A percentile compares a stretch with the other conserved stretches of the same genome.
Evolutionary conservation across 92 coral and sea anemone species (phyloP).

Genomic region (Virgularia gustaviana): DNA sequence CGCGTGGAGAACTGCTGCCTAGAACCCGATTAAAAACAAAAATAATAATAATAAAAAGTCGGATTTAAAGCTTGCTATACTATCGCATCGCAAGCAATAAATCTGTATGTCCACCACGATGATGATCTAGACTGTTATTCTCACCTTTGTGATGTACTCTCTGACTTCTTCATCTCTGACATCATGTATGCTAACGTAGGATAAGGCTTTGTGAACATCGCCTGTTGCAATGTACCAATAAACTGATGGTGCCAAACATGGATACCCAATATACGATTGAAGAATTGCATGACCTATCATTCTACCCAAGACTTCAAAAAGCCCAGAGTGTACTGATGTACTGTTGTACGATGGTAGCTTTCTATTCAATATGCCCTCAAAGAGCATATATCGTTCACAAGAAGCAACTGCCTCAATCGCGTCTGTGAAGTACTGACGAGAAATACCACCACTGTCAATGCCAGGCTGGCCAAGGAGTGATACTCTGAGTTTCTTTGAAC

Average conservation of each 20-base stretch:
- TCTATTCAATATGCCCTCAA: constrained; percentile 28
- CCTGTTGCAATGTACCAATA: constrained; percentile 50
- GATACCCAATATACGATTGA: constrained; percentile 6
- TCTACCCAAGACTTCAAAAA: constrained; percentile 33
- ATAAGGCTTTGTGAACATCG: constrained; percentile 36
- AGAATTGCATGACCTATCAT: constrained; percentile 35
- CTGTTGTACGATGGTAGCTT: constrained; percentile 38
- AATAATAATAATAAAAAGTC: too few species aligned
- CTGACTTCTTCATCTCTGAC: constrained; percentile 36
- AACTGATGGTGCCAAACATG: constrained; percentile 31
- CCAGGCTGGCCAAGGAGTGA: constrained; percentile 25
- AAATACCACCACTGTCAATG: constrained; percentile 24
- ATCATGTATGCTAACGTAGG: constrained; percentile 28
- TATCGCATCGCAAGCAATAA: too few species aligned
- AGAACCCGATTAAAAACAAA: too few species aligned
- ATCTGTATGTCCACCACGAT: constrained; percentile 1
- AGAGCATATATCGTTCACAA: constrained; percentile 6
- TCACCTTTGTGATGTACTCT: constrained; percentile 10
- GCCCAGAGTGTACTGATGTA: constrained; percentile 23
- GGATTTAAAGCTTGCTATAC: too few species aligned
- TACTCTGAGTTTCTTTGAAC: constrained; percentile 9
- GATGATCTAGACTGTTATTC: not conserved
- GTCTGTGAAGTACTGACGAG: constrained; percentile 35
- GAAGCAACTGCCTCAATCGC: constrained; percentile 17
- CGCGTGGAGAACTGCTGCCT: too few species aligned